Conservation (phyloP, 1,140 invertebrate genomes). For the Diachasma alloeum region DNA sequence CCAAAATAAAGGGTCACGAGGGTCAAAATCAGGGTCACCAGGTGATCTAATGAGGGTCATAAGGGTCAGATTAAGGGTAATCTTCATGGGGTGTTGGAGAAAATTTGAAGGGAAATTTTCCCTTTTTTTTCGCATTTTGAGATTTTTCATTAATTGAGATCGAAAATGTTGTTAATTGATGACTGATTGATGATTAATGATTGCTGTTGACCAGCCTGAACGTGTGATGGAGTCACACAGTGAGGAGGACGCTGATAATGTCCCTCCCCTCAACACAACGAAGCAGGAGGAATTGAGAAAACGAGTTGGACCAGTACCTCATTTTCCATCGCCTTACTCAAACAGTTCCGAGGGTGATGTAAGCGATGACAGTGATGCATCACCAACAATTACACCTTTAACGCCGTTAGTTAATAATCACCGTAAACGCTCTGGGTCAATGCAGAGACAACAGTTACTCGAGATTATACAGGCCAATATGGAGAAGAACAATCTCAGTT, state of each 20-base stretch:
- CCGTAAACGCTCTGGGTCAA: conserved; percentile 70
- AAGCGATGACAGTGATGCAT: conserved; percentile 61
- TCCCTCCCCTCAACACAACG: conserved; percentile 42
- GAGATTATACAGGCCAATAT: conserved; percentile 90
- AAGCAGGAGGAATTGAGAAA: conserved; percentile 58
- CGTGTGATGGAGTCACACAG: conserved; percentile 54
- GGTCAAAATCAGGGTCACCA: too few species aligned
- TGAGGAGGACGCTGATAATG: conserved; percentile 48
- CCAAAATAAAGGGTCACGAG: too few species aligned
- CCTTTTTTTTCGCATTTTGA: neutral
- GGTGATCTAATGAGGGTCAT: too few species aligned
- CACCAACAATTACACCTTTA: conserved; percentile 54
- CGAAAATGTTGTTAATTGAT: too few species aligned
- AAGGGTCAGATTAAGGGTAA: too few species aligned
- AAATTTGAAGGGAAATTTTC: too few species aligned
- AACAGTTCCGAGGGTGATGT: conserved; percentile 62
- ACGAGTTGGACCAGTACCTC: conserved; percentile 57
- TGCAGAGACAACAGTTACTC: conserved; percentile 82
- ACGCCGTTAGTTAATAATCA: conserved; percentile 60
- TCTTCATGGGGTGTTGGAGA: too few species aligned
- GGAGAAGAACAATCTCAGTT: conserved; percentile 89
- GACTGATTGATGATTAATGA: neutral
- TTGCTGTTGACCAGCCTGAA: conserved; percentile 42
- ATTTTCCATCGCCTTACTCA: conserved; percentile 57
- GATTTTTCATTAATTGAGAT: neutral